These are phyloP conservation scores for Megaceryle torquata DNA, from an alignment of 2,113 vertebrate species.

Conservation along the genomic window DNA sequence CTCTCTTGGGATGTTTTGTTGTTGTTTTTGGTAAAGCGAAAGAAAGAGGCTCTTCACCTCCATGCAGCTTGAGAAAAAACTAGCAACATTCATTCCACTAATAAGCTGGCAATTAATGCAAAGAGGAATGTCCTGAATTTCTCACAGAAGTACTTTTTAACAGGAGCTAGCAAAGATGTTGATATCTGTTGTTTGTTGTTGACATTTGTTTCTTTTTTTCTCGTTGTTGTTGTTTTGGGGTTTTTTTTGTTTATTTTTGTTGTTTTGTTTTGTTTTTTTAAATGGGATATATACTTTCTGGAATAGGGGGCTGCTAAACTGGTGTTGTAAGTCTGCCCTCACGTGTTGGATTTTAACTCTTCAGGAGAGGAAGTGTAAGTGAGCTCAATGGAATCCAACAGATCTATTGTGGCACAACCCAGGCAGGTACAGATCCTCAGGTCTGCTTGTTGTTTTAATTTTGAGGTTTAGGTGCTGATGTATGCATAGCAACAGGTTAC, in stretches of 20 bases:
- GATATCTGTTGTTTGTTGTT: no score
- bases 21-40: slow-evolving; percentile 51
- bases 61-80: slow-evolving; percentile 36
- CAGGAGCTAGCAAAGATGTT: slow-evolving; percentile 39
- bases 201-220: not conserved
- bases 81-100: slow-evolving; percentile 45
- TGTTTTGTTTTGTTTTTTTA: not conserved
- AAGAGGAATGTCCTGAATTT: slow-evolving; percentile 51
- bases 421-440: not conserved
- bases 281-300: not conserved
- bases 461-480: not conserved
- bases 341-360: slow-evolving; percentile 45
- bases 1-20: slow-evolving; percentile 65
- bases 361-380: not conserved
- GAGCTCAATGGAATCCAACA: not conserved
- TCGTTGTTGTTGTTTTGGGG: not conserved
- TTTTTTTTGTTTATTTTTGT: no score
- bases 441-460: not conserved
- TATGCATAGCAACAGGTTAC: not conserved
- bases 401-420: not conserved
- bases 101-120: slow-evolving; percentile 60
- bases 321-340: slow-evolving; percentile 61
- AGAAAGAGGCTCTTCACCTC: slow-evolving; percentile 47
- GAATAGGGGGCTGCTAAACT: not conserved
- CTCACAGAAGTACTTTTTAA: slow-evolving; percentile 41